Conservation (phyloP, 2,888 invertebrate species). For the Phaonia tiefii region DNA sequence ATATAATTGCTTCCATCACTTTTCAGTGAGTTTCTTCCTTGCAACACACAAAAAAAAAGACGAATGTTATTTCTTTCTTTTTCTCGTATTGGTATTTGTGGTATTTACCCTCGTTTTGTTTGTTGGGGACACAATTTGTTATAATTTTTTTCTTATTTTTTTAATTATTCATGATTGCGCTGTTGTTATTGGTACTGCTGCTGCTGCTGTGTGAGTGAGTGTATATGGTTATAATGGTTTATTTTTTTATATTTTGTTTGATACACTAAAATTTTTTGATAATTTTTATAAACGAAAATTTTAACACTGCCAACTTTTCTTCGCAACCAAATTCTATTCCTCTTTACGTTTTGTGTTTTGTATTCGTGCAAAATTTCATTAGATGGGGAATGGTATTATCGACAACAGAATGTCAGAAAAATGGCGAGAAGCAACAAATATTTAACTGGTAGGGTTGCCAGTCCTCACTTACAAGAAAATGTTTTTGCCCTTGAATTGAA, state of each 20-base stretch:
- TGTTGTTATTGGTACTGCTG: constrained; percentile 48
- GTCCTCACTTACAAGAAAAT: too few relatives aligned
- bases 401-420: too few relatives aligned
- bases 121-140: constrained; percentile 11
- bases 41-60: too few relatives aligned
- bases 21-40: not conserved
- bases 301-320: constrained; percentile 53
- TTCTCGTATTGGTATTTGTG: not conserved
- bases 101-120: constrained; percentile 3
- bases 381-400: too few relatives aligned
- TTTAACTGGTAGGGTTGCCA: too few relatives aligned
- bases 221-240: not conserved
- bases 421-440: too few relatives aligned
- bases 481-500: too few relatives aligned
- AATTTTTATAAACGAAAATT: constrained; percentile 57
- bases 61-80: too few relatives aligned
- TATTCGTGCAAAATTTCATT: constrained; percentile 51
- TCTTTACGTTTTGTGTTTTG: constrained; percentile 48
- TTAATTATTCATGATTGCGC: constrained; percentile 44
- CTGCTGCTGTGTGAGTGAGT: constrained; percentile 11
- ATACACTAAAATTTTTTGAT: constrained; percentile 37
- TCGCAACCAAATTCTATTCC: constrained; percentile 43
- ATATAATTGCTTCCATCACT: constrained; percentile 3
- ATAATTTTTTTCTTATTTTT: constrained; percentile 16
- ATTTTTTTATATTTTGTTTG: constrained; percentile 24